phyloP scores from a whole-genome alignment of 2,888 invertebrate species.

The Ophion ventricosus region DNA sequence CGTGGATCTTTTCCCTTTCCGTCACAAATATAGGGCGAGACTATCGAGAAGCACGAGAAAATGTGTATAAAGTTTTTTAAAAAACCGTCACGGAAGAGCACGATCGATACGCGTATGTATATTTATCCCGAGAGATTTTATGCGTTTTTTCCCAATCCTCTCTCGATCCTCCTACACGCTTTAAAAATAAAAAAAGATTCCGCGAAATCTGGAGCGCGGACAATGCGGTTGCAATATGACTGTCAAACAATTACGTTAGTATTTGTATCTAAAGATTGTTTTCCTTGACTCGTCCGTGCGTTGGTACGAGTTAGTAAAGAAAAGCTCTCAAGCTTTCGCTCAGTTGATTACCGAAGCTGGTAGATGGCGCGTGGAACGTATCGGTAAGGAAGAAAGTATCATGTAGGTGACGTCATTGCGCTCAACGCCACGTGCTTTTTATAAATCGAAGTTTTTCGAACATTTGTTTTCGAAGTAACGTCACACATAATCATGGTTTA shows the following conservation, averaged over 20 bases:
- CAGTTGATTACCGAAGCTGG: not conserved
- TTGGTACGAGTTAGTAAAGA: slow-evolving; percentile 14
- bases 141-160: slow-evolving; percentile 32
- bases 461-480: slow-evolving; percentile 17
- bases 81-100: slow-evolving; percentile 14
- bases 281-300: not conserved
- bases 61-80: slow-evolving; percentile 17
- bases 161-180: slow-evolving; percentile 59
- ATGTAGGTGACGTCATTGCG: not conserved
- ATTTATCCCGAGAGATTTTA: slow-evolving; percentile 30
- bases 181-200: slow-evolving; percentile 46
- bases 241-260: slow-evolving; percentile 57
- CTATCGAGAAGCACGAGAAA: slow-evolving; percentile 4
- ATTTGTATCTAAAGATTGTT: slow-evolving; percentile 16
- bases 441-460: slow-evolving; percentile 32
- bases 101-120: slow-evolving; percentile 34
- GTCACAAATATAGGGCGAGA: slow-evolving; percentile 34
- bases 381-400: not conserved
- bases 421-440: slow-evolving; percentile 52
- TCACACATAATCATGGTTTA: slow-evolving; percentile 26
- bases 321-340: not conserved
- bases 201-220: slow-evolving; percentile 41
- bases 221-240: slow-evolving; percentile 35
- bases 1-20: slow-evolving; percentile 7
- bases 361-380: not conserved